Evolutionary conservation across 1,140 invertebrate species (phyloP).

Genomic region (Catajapyx aquilonaris): DNA sequence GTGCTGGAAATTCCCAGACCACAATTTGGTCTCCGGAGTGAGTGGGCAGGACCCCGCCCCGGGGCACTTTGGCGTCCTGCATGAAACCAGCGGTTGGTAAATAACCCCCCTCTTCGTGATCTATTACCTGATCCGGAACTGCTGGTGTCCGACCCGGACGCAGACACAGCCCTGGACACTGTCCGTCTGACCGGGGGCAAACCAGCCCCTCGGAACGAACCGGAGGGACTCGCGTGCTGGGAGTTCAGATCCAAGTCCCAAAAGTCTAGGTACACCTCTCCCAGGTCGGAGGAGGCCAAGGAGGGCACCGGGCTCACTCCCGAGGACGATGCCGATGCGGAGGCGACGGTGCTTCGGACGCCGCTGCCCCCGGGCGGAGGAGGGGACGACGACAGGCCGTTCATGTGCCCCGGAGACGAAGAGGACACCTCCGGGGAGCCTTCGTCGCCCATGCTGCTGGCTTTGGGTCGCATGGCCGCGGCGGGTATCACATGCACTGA

Average conservation of each 20-base stretch:
- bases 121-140: constrained; percentile 25
- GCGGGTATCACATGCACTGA: background rate
- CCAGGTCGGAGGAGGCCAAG: constrained; percentile 28
- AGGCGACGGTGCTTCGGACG: constrained; percentile 1
- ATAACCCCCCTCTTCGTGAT: too few relatives aligned
- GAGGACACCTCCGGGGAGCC: constrained; percentile 51
- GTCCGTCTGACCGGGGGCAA: constrained; percentile 8
- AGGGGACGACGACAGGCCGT: constrained; percentile 17
- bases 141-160: constrained; percentile 20
- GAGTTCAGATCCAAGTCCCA: constrained; percentile 44
- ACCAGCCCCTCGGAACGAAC: constrained; percentile 6
- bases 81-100: too few relatives aligned
- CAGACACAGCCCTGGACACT: constrained; percentile 2
- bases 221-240: constrained; percentile 14
- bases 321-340: constrained; percentile 6
- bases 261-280: constrained; percentile 53
- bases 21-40: too few relatives aligned
- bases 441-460: constrained; percentile 39
- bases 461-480: background rate
- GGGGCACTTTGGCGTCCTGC: too few relatives aligned
- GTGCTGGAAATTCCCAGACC: too few relatives aligned
- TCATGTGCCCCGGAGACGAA: constrained; percentile 24
- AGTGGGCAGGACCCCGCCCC: too few relatives aligned
- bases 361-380: constrained; percentile 14
- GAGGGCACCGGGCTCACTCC: constrained; percentile 12